Base-by-base conservation (phyloP, 2,888 invertebrate genomes). In the Amorpha juglandis region DNA sequence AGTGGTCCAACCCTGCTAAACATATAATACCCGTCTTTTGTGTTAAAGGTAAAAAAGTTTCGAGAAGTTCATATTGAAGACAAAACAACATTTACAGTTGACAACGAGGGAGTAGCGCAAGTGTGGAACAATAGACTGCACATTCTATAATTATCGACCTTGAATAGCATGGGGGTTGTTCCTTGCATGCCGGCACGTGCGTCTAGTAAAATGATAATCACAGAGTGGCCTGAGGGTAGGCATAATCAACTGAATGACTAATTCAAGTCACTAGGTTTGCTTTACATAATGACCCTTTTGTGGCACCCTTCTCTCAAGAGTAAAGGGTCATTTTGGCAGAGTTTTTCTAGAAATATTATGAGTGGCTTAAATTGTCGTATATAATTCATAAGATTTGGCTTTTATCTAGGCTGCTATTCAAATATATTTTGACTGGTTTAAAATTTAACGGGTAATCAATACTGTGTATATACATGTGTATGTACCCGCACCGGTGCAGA, bases 171-270 rank as follows among this genome's bases (percentile, higher is more conserved):
- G 84, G 87, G 92, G 90, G 90, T 82, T 75, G 77, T 79, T 72
- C 73, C 79, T 80, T 80, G 79, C 80, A 82, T 81, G 83, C 73
- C 84, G 89, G 86, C 93, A 92, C 93, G 93, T 92, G 93, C 88
- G 78, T 76, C 76, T 74, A 84, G 83, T 86, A 87, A 89, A 90
- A 90, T 84, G 91, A 86, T 92, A 92, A 92, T 92, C 90, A 91
- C 90, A 90, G 89, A 92, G 90, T 91, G 84, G 89, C 89, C 85
- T 77, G 78, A 88, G 91, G 91, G 91, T 65, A 86, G 83, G 83
- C 79, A 86, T 89, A 89, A 89, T 89, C 89, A 90, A 91, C 90
- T 89, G 90, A 90, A 93, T 92, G 87, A 92, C 93, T 92, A 92
- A 93, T 93, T 92, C 89, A 89, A 90, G 87, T 86, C 88, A 89